Conservation (phyloP, 2,888 invertebrate genomes). For the Spodoptera littoralis region DNA sequence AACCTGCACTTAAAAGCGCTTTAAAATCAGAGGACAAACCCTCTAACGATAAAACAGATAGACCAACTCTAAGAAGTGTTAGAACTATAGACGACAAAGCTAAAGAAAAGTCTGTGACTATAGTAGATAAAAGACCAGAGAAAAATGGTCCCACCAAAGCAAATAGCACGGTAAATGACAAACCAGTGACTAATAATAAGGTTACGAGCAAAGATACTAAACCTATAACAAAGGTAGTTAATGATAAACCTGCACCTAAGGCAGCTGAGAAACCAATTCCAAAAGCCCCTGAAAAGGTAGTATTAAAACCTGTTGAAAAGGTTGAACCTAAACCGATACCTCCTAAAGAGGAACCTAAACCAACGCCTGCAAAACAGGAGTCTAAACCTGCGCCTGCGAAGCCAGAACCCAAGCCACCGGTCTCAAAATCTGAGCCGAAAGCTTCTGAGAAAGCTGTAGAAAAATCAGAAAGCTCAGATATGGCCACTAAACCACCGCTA, state of each 20-base stretch:
- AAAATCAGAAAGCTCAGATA: slow-evolving; percentile 76
- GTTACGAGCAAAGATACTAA: slow-evolving; percentile 60
- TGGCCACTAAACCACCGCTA: slow-evolving; percentile 84
- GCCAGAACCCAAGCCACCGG: slow-evolving; percentile 41
- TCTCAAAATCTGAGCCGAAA: slow-evolving; percentile 53
- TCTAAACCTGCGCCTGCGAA: slow-evolving; percentile 47
- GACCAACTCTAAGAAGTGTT: slow-evolving; percentile 76
- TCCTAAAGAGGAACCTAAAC: slow-evolving; percentile 56
- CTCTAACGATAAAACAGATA: slow-evolving; percentile 71
- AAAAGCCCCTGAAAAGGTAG: slow-evolving; percentile 54
- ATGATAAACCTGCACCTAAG: slow-evolving; percentile 60
- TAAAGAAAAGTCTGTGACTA: slow-evolving; percentile 83
- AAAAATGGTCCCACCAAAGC: slow-evolving; percentile 69
- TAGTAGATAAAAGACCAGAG: slow-evolving; percentile 78
- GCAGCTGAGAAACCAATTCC: slow-evolving; percentile 54
- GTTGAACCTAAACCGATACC: slow-evolving; percentile 39
- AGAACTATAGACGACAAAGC: slow-evolving; percentile 82
- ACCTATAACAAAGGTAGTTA: slow-evolving; percentile 56
- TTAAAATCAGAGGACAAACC: slow-evolving; percentile 69
- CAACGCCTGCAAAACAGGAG: slow-evolving; percentile 42
- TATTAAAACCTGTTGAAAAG: slow-evolving; percentile 64
- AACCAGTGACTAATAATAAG: slow-evolving; percentile 57
- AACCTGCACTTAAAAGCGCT: slow-evolving; percentile 64
- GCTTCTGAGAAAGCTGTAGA: slow-evolving; percentile 64
- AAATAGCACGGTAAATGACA: slow-evolving; percentile 66